Base-by-base conservation (phyloP, 2,797 vertebrate genomes). In the Channa striata region DNA sequence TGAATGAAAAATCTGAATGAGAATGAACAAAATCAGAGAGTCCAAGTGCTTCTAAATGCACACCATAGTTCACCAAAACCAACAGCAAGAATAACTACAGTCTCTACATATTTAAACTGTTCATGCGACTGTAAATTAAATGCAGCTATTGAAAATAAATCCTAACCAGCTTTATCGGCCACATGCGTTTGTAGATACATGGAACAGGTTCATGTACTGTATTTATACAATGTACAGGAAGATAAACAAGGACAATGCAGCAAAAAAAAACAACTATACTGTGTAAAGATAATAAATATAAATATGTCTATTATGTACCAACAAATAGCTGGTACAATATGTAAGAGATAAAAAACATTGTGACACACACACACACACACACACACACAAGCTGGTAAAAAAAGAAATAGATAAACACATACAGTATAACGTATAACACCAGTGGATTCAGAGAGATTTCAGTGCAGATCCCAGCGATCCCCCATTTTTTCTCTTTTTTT, bases 381-480 rank as follows among this genome's bases (percentile, higher is more conserved):
- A 9, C 36, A 36, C 36, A 36, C 36, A 17, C 17, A 17, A 3
- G 6, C 25, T 30, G 25, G 25, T 30, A 30, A 30, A 30, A 30
- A 3, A 4, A 30, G 25, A 30, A 30, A 42, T 42, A 7, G 6
- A 16, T 16, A 16, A 42, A 42, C 8, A 42, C 17, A 42, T 17
- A n/a, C n/a, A n/a, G n/a, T n/a, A n/a, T n/a, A n/a, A n/a, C n/a
- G n/a, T n/a, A 17, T 7, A 42, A 8, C 40, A 42, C 16, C 11
- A 14, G 13, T 14, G 13, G 40, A 42, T 42, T 68, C 59, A 64
- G 40, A 51, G 58, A 67, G 63, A 39, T 50, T 33, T 36, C 23
- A 8, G 47, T n/a, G 68, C 13, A 34, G 21, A 64, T 59, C 57
- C 48, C 68, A 67, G 4, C 37, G 49, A 58, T 48, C 39, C 19